phyloP scores from a whole-genome alignment of 2,113 vertebrate species.

The Fulmarus glacialis region DNA sequence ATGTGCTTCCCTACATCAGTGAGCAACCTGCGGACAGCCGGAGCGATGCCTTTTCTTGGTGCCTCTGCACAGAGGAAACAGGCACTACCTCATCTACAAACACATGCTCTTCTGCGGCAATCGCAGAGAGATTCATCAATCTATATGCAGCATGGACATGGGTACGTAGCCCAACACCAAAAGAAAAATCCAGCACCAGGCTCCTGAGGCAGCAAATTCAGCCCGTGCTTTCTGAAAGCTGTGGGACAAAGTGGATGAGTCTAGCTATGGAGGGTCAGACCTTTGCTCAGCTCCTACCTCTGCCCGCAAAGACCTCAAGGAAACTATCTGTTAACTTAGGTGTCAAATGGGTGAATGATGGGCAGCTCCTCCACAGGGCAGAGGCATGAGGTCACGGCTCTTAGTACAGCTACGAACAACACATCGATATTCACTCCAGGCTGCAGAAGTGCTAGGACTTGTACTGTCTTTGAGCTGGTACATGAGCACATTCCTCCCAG shows the following conservation, averaged over 20 bases:
- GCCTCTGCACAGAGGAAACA: neutral
- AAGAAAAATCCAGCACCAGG: neutral
- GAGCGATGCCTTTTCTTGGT: neutral
- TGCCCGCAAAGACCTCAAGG: neutral
- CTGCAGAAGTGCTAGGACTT: neutral
- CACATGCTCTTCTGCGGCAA: neutral
- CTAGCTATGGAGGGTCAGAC: neutral
- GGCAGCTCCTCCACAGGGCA: neutral
- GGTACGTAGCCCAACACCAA: neutral
- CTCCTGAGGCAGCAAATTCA: neutral
- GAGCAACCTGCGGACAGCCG: neutral
- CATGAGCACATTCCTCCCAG: neutral
- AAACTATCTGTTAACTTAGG: neutral
- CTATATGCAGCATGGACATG: neutral
- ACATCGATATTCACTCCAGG: neutral
- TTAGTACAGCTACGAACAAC: neutral
- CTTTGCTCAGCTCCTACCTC: neutral
- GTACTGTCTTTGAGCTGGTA: neutral
- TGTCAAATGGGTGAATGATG: neutral
- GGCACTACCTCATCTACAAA: neutral
- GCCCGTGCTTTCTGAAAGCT: neutral
- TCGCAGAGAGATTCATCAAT: neutral
- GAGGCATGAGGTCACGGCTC: neutral
- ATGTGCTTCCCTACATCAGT: accelerated
- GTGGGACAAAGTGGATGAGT: neutral